phyloP scores from a whole-genome alignment of 37 sponge, comb jelly and placozoan species.

The Spongilla lacustris region DNA sequence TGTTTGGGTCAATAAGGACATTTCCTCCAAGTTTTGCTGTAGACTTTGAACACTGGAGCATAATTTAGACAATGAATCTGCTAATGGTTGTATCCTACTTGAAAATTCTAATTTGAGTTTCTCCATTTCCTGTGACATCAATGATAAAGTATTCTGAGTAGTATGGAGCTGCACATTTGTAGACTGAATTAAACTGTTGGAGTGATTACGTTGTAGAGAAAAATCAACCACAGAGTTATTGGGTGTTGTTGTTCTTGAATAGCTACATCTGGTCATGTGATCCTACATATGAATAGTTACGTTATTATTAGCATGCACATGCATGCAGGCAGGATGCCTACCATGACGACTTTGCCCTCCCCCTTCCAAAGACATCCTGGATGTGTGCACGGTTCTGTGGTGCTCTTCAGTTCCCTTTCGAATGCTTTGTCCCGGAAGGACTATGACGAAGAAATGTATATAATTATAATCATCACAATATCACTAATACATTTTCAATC shows the following conservation, averaged over 20 bases:
- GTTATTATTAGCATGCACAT: no score
- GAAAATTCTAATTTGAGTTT: constrained; percentile 3
- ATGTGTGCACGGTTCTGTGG: constrained; percentile 41
- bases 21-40: constrained; percentile 61
- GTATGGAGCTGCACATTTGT: no score
- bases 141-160: no score
- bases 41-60: constrained; percentile 44
- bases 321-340: background rate
- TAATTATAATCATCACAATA: background rate
- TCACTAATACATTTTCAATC: no score
- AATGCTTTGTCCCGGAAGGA: constrained; percentile 75
- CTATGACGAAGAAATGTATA: constrained; percentile 17
- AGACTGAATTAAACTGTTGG: no score
- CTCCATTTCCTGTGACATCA: no score
- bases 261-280: no score
- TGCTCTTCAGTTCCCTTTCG: constrained; percentile 45
- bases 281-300: no score
- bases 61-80: constrained; percentile 35
- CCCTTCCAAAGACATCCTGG: constrained; percentile 75
- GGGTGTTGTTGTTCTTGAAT: no score
- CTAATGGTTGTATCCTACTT: constrained; percentile 21
- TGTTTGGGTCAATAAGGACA: constrained; percentile 63
- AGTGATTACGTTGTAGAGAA: no score
- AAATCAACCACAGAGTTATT: no score
- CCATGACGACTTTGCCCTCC: constrained; percentile 25